Conservation (phyloP, 2,888 invertebrate species). For the Phania funesta region DNA sequence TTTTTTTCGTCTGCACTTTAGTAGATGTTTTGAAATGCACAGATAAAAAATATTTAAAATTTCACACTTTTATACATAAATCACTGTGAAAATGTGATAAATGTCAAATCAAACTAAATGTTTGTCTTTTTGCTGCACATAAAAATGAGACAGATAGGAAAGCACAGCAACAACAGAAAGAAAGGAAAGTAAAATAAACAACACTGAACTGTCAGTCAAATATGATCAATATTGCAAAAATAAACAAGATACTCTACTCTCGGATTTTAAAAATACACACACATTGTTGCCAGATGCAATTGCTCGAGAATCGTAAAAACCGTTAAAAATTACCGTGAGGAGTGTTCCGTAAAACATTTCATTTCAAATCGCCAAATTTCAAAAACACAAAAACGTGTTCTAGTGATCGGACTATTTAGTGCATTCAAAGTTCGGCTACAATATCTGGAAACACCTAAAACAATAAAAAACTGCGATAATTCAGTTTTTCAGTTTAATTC, state of each 20-base stretch:
- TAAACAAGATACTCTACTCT: slow-evolving; percentile 24
- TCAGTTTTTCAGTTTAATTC: too few relatives aligned
- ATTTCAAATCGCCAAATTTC: too few relatives aligned
- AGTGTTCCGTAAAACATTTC: too few relatives aligned
- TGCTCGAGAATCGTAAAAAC: too few relatives aligned
- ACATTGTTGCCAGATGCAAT: too few relatives aligned
- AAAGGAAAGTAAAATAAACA: slow-evolving; percentile 40
- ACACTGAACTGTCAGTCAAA: slow-evolving; percentile 59
- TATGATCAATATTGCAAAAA: slow-evolving; percentile 60
- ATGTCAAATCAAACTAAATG: slow-evolving; percentile 57
- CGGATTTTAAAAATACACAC: background rate
- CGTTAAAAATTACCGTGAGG: too few relatives aligned
- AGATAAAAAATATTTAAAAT: slow-evolving; percentile 6
- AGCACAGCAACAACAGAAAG: background rate
- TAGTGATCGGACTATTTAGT: too few relatives aligned
- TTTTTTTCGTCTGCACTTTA: too few relatives aligned
- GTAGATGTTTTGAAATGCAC: slow-evolving; percentile 6
- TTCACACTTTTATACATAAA: slow-evolving; percentile 51
- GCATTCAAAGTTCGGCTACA: too few relatives aligned
- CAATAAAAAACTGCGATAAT: too few relatives aligned
- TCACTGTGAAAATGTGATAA: slow-evolving; percentile 54
- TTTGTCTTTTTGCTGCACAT: slow-evolving; percentile 3
- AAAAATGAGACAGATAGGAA: background rate
- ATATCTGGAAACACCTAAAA: too few relatives aligned
- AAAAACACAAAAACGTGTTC: too few relatives aligned